Evolutionary conservation across 2,113 vertebrate genomes (phyloP).

Genomic region (Ptilonorhynchus violaceus): DNA sequence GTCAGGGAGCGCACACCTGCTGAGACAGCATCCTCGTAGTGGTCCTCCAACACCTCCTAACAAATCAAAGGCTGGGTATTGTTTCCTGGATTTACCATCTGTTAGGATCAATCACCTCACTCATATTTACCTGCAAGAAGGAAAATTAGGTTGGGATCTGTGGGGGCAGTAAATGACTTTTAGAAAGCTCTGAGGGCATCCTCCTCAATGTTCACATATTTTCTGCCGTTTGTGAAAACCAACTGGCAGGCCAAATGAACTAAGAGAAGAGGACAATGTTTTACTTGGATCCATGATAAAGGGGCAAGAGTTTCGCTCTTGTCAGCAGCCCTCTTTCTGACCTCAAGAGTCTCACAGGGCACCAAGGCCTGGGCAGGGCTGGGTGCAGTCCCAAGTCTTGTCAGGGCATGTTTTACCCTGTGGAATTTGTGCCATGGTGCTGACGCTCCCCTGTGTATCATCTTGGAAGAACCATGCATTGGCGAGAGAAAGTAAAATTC

Average conservation of each 20-base stretch:
- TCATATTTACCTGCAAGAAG: not conserved
- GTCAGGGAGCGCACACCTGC: not conserved
- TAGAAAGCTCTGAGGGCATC: not conserved
- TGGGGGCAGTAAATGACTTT: not conserved
- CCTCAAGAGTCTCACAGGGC: not conserved
- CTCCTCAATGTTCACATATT: not conserved
- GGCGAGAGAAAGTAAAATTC: not conserved
- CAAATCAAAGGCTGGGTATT: not conserved
- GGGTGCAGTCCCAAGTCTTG: not conserved
- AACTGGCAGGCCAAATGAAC: not conserved
- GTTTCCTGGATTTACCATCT: not conserved
- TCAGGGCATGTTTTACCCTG: not conserved
- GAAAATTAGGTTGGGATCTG: not conserved
- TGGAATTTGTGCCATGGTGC: not conserved
- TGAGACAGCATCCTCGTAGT: not conserved
- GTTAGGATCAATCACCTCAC: not conserved
- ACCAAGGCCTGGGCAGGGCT: accelerated
- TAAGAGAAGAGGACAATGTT: not conserved
- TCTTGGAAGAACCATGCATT: accelerated
- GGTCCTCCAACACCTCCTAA: not conserved
- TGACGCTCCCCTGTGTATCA: accelerated
- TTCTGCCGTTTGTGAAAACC: not conserved
- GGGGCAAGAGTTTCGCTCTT: not conserved
- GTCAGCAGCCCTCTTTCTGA: not conserved
- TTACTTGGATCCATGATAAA: not conserved